Evolutionary conservation across 2,888 invertebrate species (phyloP), one percentile per base, ranked within the genome.

Genomic region (Tricholauxania praeusta): DNA sequence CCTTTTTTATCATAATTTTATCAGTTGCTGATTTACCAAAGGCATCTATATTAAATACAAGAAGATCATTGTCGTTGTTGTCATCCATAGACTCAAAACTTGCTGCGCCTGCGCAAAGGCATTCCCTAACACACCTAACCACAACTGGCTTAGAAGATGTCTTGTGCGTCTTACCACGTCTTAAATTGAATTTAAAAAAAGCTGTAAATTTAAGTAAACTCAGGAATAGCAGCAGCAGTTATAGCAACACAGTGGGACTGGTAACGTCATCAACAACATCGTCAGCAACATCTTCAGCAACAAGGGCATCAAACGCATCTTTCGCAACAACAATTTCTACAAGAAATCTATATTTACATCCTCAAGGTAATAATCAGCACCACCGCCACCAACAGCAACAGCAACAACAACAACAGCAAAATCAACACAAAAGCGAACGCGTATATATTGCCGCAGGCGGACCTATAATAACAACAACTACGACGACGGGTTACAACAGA

Each of bases 401-500:
- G 62, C 69, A 74, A 28, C 75, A 69, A 65, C 71, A 75, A 74
- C 74, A 76, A 65, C 78, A 78, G 72, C 75, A 72, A 17, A 62
- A 69, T 15, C 76, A 79, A 72, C 66, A 67, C 57, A 74, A 74
- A 48, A 60, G 72, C 55, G 75, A 60, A 60, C 67, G 55, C 39
- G 39, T 39, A 39, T 57, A 55, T 76, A 76, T 79, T 72, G 74
- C 75, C 73, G 74, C 69, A 70, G 72, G 70, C 71, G 74, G 69
- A 71, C 65, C 79, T 65, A 78, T 76, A 74, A 77, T 79, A 80
- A 78, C 79, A 79, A 74, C 82, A 82, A 77, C 81, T 81, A 82
- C 83, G 80, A 83, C 85, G 84, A 83, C 84, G 79, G 83, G 84
- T 76, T 83, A 83, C 81, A 84, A 82, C 75, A 83, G 82, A 81